Evolutionary conservation across 1,140 invertebrate genomes (phyloP), one percentile per base, ranked within the genome.

Genomic region (Drosophila athabasca): DNA sequence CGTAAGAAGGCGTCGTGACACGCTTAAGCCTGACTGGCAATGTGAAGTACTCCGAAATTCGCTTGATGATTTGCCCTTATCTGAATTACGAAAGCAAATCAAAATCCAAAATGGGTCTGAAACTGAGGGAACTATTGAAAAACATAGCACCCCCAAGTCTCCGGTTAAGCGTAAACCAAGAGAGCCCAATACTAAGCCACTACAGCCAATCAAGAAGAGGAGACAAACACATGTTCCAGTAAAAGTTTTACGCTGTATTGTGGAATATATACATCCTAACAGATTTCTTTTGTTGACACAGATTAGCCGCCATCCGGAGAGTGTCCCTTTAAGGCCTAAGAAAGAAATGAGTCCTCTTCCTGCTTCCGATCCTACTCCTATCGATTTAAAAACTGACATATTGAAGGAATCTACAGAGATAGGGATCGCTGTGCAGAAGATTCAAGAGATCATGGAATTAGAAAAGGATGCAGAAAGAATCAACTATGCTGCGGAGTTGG

Each of bases 271-370:
- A 24, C 43, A 39, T 31, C 45, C 62, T 84, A 79, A 80, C 41
- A n/a, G 72, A 13, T 53, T 65, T 61, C 11, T 85, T 85, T 83
- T 76, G 52, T 76, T 76, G 51, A 50, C 66, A 59, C 81, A 83
- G 80, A 80, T 76, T 19, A 17, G 62, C 62, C 2, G 66, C 79
- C 41, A 48, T 39, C 11, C 13, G 11, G 35, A 39, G 35, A 39
- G 35, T 11, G 11, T 13, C 13, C 35, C 3, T 39, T 39, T 11
- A 13, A 13, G 13, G 11, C 9, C 35, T 5, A 8, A 13, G 35
- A 39, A 13, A 13, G 35, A 39, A 39, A 39, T 45, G 55, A 22
- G 54, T 22, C 17, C 17, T 1, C 17, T 26, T 5, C 24, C 4
- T 26, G 24, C 22, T 24, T 19, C 17, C 17, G 17, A 19, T 19